Evolutionary conservation across 2,888 invertebrate genomes (phyloP), one percentile per base, ranked within the genome.

Genomic region (Microctonus aethiopoides): DNA sequence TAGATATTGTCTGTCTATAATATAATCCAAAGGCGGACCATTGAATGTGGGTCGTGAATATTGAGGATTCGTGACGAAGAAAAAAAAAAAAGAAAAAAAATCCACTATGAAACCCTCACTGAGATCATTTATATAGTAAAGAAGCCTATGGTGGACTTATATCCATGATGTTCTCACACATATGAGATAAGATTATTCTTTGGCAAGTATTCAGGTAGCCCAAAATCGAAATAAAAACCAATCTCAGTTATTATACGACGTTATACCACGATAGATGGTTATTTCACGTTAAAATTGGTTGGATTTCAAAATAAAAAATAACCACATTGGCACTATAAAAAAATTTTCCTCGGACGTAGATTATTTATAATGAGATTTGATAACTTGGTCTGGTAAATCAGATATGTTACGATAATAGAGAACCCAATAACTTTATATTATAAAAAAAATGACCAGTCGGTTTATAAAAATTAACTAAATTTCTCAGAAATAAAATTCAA

Each of bases 211-310:
- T 39, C 24, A 65, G 54, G 68, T 63, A 61, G 64, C 56, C 65
- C 59, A 61, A 72, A 77, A 75, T 59, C n/a, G 77, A 77, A 81
- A 79, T 77, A 74, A 79, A 75, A 80, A 79, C 74, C 82, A 83
- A 83, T 82, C 78, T 81, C 75, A 72, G 79, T 81, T 82, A 83
- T 81, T 80, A 82, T 80, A 72, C 73, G 46, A 62, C 68, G 71
- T 75, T 76, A 76, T 76, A 77, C 71, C 67, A 73, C 73, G 70
- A 79, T 75, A 74, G 76, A 77, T 73, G 77, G 74, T 73, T 76
- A 76, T 75, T 67, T 29, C 16, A 46, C 16, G 46, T 41, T 52
- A 57, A 67, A 67, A 67, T 67, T 57, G 67, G 67, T 66, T 67
- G 64, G 41, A 57, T 36, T 62, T 22, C 24, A 22, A 22, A 54